Base-by-base conservation (phyloP, 2,888 invertebrate genomes). In the Drosophila barbarae region DNA sequence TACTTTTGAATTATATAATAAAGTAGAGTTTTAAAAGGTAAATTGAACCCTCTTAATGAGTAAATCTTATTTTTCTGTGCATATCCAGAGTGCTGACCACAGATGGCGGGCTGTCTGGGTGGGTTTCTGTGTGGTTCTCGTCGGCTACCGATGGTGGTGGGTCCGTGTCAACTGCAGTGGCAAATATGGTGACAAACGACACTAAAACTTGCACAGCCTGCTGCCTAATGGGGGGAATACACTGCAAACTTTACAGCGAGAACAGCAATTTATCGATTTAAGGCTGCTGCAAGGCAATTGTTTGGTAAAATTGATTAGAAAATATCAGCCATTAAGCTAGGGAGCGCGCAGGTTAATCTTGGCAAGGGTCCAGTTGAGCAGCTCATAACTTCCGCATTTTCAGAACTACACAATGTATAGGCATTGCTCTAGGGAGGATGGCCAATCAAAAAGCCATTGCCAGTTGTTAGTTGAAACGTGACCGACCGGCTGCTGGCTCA, bases 401-500 rank as follows among this genome's bases (percentile, higher is more conserved):
- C 67, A 59, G 58, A 59, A 52, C 71, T 60, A 39, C 30, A 52
- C 71, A 56, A 54, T 35, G 36, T 41, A 38, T 41, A 38, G 70
- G 53, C 53, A 49, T 42, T 63, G 50, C 59, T 56, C 52, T 53
- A 36, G 49, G 51, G 67, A 35, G 52, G 44, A 42, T 32, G 30
- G 41, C 70, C 71, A 58, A 71, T 70, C 70, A 70, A 71, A 70
- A 58, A 47, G 47, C 63, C 58, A 54, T 67, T 67, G 49, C 38
- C 60, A 50, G 57, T 65, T 70, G 70, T 74, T 72, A 66, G 65
- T 72, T 63, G 58, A 74, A 74, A 74, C 74, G 74, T 75, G 74
- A 75, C 74, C 70, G 67, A 75, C 74, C 70, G 65, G 56, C 69
- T 47, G 61, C 36, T 34, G 32, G 23, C 46, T 34, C 30, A 26